Evolutionary conservation across 2,888 invertebrate species (phyloP).

Genomic region (Acanthosoma haemorrhoidale): DNA sequence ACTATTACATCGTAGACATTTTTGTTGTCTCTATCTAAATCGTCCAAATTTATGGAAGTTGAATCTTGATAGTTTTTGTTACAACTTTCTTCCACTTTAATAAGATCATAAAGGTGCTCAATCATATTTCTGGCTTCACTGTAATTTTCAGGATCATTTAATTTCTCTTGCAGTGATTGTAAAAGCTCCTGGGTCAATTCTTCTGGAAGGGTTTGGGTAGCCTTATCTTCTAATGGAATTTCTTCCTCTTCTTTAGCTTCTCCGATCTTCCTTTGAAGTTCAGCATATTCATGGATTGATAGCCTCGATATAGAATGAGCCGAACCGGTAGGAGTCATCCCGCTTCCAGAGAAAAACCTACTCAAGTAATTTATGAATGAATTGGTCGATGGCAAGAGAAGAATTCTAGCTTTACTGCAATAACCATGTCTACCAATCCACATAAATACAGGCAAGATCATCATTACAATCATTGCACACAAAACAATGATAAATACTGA

Average conservation of each 20-base stretch:
- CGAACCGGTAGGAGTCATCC: conserved; percentile 44
- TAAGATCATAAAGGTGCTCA: conserved; percentile 67
- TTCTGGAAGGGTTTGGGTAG: conserved; percentile 66
- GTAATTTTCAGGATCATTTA: conserved; percentile 67
- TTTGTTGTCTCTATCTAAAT: conserved; percentile 46
- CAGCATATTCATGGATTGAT: conserved; percentile 59
- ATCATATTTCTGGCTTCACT: conserved; percentile 71
- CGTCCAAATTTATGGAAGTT: conserved; percentile 45
- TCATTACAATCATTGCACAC: conserved; percentile 51
- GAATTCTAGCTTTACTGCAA: conserved; percentile 44
- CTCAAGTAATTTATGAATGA: conserved; percentile 36
- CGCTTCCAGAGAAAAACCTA: conserved; percentile 36
- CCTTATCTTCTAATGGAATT: conserved; percentile 54
- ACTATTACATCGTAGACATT: conserved; percentile 61
- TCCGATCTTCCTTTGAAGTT: conserved; percentile 50
- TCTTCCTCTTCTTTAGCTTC: conserved; percentile 44
- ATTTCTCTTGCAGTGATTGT: conserved; percentile 59
- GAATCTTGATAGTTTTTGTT: conserved; percentile 49
- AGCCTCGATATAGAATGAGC: conserved; percentile 57
- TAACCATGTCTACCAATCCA: conserved; percentile 57
- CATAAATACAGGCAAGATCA: conserved; percentile 53
- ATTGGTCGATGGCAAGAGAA: conserved; percentile 39
- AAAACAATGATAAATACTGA: conserved; percentile 54
- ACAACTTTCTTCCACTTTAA: conserved; percentile 64
- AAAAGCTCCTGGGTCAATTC: conserved; percentile 68